A percentile compares a stretch with the other conserved stretches of the same genome.
Conservation (phyloP, 2,113 vertebrate genomes). For the Merops nubicus region DNA sequence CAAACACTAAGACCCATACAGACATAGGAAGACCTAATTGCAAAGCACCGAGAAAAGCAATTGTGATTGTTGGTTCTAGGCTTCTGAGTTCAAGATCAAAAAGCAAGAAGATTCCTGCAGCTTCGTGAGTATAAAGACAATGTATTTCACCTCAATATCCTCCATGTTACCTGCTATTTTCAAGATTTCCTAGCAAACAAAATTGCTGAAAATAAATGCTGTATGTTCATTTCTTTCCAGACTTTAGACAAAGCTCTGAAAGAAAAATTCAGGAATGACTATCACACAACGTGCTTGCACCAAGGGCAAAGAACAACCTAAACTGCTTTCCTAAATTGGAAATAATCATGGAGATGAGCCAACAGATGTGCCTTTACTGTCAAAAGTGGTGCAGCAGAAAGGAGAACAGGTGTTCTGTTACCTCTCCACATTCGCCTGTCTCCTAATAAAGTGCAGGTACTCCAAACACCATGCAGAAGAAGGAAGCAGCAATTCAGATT, state of each 20-base stretch:
- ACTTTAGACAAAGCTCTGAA: neutral
- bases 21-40: neutral
- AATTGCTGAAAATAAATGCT: neutral
- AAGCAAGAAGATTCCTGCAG: neutral
- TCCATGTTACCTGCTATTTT: neutral
- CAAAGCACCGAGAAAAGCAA: neutral
- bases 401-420: neutral
- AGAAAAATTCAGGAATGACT: neutral
- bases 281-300: neutral
- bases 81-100: neutral
- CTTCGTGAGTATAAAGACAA: neutral
- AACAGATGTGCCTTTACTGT: neutral
- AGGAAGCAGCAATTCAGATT: neutral
- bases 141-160: neutral
- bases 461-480: neutral
- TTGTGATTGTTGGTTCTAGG: neutral
- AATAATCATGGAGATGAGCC: neutral
- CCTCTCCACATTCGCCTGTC: neutral
- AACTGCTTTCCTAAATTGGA: rapidly evolving
- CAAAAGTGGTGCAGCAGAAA: neutral
- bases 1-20: neutral
- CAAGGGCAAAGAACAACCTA: neutral
- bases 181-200: neutral
- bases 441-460: neutral
- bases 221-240: neutral